Conservation (phyloP, 2,797 vertebrate genomes). For the Novumbra hubbsi region DNA sequence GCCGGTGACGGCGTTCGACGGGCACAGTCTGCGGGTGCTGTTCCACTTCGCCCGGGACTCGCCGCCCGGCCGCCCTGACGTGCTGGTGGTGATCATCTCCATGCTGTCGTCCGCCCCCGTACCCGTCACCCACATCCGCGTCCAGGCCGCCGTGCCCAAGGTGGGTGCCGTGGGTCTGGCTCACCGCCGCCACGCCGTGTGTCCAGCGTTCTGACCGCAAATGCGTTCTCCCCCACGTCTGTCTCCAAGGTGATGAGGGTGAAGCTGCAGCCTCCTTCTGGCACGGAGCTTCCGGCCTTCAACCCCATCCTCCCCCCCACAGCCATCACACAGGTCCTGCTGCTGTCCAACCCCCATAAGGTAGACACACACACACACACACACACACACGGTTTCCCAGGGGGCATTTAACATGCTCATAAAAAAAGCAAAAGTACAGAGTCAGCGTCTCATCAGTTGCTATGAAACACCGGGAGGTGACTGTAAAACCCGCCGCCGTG, state of each 20-base stretch:
- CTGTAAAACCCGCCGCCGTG: background rate
- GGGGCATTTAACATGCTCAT: background rate
- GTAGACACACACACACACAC: constrained; percentile 57
- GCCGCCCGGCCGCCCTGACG: constrained; percentile 83
- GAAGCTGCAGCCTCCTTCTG: constrained; percentile 92
- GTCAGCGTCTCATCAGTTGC: background rate
- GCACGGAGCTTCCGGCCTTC: constrained; percentile 89
- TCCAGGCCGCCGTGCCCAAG: constrained; percentile 97
- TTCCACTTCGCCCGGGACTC: constrained; percentile 92
- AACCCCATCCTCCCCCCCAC: constrained; percentile 92
- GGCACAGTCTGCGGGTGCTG: constrained; percentile 90
- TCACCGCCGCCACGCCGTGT: background rate
- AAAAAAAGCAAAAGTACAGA: background rate
- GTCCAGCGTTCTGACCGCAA: background rate
- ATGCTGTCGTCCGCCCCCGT: constrained; percentile 93
- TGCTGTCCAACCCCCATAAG: constrained; percentile 95
- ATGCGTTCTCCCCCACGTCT: background rate
- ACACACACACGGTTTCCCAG: background rate
- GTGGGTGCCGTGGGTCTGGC: constrained; percentile 56
- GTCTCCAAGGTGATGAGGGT: constrained; percentile 89
- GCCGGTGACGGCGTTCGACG: constrained; percentile 93
- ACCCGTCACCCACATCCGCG: constrained; percentile 89
- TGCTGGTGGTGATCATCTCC: constrained; percentile 96
- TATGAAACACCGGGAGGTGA: background rate
- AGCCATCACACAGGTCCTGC: constrained; percentile 92